These are phyloP conservation scores for Liparis tanakae DNA, from an alignment of 2,797 vertebrate genomes.

Conservation along the genomic window DNA sequence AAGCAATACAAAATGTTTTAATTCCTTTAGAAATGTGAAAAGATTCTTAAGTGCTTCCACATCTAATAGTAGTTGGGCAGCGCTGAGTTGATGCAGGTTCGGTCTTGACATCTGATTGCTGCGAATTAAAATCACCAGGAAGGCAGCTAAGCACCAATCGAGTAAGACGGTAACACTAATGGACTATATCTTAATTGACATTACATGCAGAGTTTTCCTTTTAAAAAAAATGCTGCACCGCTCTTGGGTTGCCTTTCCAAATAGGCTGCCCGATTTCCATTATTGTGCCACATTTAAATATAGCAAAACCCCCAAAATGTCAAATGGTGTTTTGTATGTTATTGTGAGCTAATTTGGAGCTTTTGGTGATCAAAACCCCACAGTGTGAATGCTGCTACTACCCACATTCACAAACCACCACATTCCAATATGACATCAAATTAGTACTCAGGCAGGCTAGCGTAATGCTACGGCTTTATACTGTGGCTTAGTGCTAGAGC, in stretches of 20 bases:
- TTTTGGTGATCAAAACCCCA: neutral
- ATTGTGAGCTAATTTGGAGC: neutral
- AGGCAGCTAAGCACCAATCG: neutral
- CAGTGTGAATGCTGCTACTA: neutral
- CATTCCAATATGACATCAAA: neutral
- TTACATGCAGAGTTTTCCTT: neutral
- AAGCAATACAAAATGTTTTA: slow-evolving; percentile 10
- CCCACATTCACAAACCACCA: neutral
- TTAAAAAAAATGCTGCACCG: neutral
- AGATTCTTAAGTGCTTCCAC: slow-evolving; percentile 6
- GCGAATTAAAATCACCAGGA: neutral
- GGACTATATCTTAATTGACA: neutral
- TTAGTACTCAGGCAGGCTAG: neutral
- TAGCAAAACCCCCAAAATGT: too few relatives aligned
- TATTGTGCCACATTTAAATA: neutral
- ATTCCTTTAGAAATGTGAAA: slow-evolving; percentile 8
- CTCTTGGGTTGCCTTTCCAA: neutral
- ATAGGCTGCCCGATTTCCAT: neutral
- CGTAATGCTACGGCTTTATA: neutral
- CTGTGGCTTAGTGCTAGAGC: too few relatives aligned
- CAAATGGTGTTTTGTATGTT: neutral
- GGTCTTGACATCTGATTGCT: slow-evolving; percentile 7
- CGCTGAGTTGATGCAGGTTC: slow-evolving; percentile 19
- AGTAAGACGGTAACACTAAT: neutral
- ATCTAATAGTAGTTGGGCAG: slow-evolving; percentile 14